Evolutionary conservation across 2,888 invertebrate genomes (phyloP), one percentile per base, ranked within the genome.

Genomic region (Lumbricus terrestris): DNA sequence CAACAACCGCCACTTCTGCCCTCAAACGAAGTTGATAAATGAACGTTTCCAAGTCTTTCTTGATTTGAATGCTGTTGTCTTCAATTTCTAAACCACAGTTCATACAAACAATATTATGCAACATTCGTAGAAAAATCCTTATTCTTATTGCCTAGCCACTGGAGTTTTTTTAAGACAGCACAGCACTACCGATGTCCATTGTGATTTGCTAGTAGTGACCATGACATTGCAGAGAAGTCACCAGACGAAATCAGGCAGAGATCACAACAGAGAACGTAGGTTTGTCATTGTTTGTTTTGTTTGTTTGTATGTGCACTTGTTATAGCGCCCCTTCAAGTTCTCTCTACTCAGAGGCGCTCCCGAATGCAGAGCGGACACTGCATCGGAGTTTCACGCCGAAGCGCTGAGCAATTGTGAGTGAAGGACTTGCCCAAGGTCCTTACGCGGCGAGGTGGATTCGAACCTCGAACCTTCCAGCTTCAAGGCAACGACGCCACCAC

Each of bases 21-120:
- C 98, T 97, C 91, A 96, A 96, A 93, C 99, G 96, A 91, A 99
- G 96, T 95, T 99, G 98, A 95, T 99, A 99, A 91, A 99, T 96
- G 96, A 99, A 99, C 95, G 97, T 98, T 95, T 98, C 98, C 91
- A 99, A 96, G 95, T 99, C 99, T 95, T 98, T 98, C 96, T 99
- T 99, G 98, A 99, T 99, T 96, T 99, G 98, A 93, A 99, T 98
- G 37, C 98, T 99, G 96, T 99, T 99, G 95, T 99, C 99, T 95
- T 98, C 98, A 96, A 99, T 97, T 96, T 99, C 95, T 95, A 92
- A 42, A 40, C 69, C 88, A 37, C 54, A 69, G 69, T 69, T n/a
- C n/a, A n/a, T 69, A 11, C 16, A 34, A 82, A 38, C n/a, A 42
- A 90, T 1, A 54, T 1, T 0, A 69, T 69, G 69, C 29, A 69